phyloP scores from a whole-genome alignment of 2,888 invertebrate genomes.

The Pantelozetes paolii region DNA sequence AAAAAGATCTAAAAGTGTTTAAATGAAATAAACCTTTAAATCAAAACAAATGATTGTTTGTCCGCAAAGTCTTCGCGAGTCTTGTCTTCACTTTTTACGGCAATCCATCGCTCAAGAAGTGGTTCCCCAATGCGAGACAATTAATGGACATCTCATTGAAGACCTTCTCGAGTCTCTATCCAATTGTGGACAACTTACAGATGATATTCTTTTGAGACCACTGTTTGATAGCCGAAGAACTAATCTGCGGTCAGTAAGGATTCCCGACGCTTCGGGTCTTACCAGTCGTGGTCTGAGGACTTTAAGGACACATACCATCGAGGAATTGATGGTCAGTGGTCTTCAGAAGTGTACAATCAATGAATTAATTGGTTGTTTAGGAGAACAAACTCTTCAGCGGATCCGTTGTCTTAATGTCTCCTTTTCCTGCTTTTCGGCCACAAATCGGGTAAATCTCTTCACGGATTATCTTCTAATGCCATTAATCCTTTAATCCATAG shows the following conservation, averaged over 20 bases:
- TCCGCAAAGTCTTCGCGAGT: neutral
- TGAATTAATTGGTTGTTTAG: constrained; percentile 63
- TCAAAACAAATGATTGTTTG: neutral
- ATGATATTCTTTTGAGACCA: constrained; percentile 61
- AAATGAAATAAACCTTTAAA: neutral
- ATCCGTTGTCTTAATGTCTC: constrained; percentile 62
- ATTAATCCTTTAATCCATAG: constrained; percentile 47
- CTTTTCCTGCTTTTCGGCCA: constrained; percentile 61
- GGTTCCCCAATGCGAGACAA: no score
- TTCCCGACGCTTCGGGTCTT: constrained; percentile 61
- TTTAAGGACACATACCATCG: constrained; percentile 62
- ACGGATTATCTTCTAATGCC: no score
- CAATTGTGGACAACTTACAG: constrained; percentile 60
- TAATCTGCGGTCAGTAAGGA: constrained; percentile 59
- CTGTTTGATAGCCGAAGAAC: constrained; percentile 62
- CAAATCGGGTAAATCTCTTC: constrained; percentile 50
- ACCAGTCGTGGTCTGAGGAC: constrained; percentile 61
- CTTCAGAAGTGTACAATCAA: constrained; percentile 59
- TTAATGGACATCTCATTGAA: constrained; percentile 55
- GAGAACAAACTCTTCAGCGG: constrained; percentile 64
- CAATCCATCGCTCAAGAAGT: neutral
- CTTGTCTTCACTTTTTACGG: neutral
- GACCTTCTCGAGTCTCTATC: constrained; percentile 57
- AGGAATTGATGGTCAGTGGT: constrained; percentile 61
- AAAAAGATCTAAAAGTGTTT: no score